These are phyloP conservation scores for Lepus timidus DNA, from an alignment of 2,113 vertebrate species.

Conservation along the genomic window DNA sequence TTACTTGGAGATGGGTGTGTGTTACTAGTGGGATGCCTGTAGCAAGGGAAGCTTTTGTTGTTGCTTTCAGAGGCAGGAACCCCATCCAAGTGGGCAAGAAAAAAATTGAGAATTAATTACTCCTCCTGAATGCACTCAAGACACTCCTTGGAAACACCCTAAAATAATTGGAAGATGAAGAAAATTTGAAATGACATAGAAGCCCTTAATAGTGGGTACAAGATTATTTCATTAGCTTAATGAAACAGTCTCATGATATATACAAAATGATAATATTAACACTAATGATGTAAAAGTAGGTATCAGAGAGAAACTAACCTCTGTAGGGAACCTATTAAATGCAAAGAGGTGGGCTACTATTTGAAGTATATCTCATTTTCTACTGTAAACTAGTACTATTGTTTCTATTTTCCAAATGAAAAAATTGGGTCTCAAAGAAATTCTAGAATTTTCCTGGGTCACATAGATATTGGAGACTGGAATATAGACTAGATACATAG, in stretches of 20 bases:
- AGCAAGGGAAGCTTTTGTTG: background rate
- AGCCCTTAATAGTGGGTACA: background rate
- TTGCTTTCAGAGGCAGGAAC: background rate
- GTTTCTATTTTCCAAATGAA: constrained; percentile 6
- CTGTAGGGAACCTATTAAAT: background rate
- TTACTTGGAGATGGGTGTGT: background rate
- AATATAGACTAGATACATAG: background rate
- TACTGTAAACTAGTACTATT: background rate
- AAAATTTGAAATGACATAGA: constrained; percentile 39
- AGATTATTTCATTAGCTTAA: constrained; percentile 27
- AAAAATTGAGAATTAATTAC: background rate
- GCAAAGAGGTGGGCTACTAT: background rate
- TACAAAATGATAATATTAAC: background rate
- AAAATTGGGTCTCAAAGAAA: background rate
- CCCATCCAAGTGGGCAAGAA: background rate
- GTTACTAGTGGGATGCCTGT: background rate
- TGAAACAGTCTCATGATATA: background rate
- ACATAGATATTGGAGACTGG: constrained; percentile 14
- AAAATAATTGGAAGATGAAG: background rate
- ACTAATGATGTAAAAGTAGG: background rate
- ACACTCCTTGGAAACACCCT: background rate
- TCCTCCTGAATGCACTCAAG: background rate
- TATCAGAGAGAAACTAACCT: background rate
- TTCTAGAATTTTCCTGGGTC: background rate
- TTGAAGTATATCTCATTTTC: constrained; percentile 27